These are phyloP conservation scores for Echiichthys vipera DNA, from an alignment of 2,797 vertebrate genomes.

Conservation along the genomic window DNA sequence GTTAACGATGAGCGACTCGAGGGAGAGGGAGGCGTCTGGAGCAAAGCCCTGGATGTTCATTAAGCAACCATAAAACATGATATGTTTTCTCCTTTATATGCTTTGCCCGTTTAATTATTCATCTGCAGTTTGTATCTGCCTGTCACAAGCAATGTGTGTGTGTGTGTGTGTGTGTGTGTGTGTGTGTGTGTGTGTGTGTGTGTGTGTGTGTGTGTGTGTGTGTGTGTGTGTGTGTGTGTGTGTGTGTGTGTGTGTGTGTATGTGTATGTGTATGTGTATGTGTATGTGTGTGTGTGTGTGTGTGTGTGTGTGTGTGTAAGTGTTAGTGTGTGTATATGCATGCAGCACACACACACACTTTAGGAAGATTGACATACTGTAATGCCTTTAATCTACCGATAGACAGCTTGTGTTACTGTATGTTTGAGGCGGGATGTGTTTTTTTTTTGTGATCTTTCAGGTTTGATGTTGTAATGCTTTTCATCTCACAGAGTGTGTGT, in stretches of 20 bases:
- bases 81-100: slow-evolving; percentile 66
- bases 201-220: slow-evolving; percentile 14
- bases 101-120: slow-evolving; percentile 71
- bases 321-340: slow-evolving; percentile 4
- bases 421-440: slow-evolving; percentile 2
- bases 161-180: slow-evolving; percentile 3
- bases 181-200: neutral
- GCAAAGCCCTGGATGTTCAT: slow-evolving; percentile 64
- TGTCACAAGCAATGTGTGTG: slow-evolving; percentile 9
- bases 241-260: slow-evolving; percentile 14
- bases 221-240: neutral
- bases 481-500: slow-evolving; percentile 14
- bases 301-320: neutral
- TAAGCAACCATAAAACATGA: slow-evolving; percentile 65
- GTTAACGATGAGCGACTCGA: slow-evolving; percentile 55
- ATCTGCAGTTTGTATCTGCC: slow-evolving; percentile 37
- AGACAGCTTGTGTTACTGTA: slow-evolving; percentile 12
- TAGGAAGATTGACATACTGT: slow-evolving; percentile 34
- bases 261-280: slow-evolving; percentile 17
- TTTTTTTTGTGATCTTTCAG: slow-evolving; percentile 28
- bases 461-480: slow-evolving; percentile 25
- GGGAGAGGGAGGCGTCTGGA: slow-evolving; percentile 49
- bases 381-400: slow-evolving; percentile 53
- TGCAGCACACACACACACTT: neutral
- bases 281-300: slow-evolving; percentile 16